phyloP scores from a whole-genome alignment of 2,113 vertebrate genomes.

The Oryzias melastigma region DNA sequence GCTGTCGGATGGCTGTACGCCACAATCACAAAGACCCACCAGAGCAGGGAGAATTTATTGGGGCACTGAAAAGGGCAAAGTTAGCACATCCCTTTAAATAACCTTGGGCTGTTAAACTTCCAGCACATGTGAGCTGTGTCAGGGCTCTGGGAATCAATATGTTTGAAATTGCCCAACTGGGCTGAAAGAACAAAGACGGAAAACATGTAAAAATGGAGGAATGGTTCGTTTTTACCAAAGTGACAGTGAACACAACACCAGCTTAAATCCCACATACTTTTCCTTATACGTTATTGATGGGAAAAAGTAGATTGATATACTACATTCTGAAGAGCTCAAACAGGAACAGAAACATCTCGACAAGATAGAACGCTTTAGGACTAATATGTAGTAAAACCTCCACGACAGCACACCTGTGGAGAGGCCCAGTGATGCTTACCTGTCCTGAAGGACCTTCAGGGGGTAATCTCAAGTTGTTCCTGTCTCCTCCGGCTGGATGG shows the following conservation, averaged over 20 bases:
- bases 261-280: not conserved
- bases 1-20: conserved; percentile 25
- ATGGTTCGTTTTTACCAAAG: conserved; percentile 15
- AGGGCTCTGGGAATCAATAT: conserved; percentile 60
- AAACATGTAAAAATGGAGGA: conserved; percentile 21
- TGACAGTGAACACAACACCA: conserved; percentile 3
- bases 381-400: no score
- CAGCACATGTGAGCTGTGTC: conserved; percentile 54
- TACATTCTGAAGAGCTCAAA: no score
- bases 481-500: conserved; percentile 52
- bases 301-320: no score
- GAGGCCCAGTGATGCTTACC: conserved; percentile 62
- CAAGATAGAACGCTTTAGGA: no score
- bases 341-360: no score
- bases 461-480: conserved; percentile 43
- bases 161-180: conserved; percentile 57
- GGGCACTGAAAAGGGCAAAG: conserved; percentile 65
- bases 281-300: not conserved
- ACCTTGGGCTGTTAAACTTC: conserved; percentile 63
- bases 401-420: conserved; percentile 51
- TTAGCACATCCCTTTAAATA: conserved; percentile 78
- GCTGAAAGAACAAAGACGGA: conserved; percentile 35
- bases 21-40: conserved; percentile 25
- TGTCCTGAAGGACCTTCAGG: conserved; percentile 59
- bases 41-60: conserved; percentile 55